These are phyloP conservation scores for Scortum barcoo DNA, from an alignment of 2,113 vertebrate genomes.

Conservation along the genomic window DNA sequence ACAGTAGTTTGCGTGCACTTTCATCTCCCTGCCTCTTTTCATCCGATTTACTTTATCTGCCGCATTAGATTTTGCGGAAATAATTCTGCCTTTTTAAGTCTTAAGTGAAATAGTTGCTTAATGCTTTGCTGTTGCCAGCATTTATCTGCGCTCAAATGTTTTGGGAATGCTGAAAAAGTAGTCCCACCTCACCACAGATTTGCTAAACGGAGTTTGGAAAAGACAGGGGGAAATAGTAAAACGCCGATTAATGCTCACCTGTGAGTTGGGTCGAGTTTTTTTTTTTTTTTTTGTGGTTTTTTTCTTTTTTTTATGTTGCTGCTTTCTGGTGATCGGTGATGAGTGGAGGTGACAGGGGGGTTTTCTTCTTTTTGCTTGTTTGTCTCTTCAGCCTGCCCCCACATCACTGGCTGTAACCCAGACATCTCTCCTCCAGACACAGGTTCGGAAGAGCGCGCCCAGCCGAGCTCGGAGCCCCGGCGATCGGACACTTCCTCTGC, in stretches of 20 bases:
- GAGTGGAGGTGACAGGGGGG: not conserved
- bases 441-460: constrained; percentile 93
- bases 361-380: no score
- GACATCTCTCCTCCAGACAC: constrained; percentile 79
- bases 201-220: not conserved
- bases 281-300: no score
- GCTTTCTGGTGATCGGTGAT: not conserved
- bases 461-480: constrained; percentile 86
- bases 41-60: not conserved
- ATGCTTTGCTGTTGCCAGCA: not conserved
- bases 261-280: not conserved
- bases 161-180: not conserved
- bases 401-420: constrained; percentile 37
- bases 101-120: not conserved
- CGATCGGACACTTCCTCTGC: constrained; percentile 79
- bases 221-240: not conserved
- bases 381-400: not conserved
- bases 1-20: constrained; percentile 5
- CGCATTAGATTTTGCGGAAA: not conserved
- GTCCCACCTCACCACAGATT: not conserved
- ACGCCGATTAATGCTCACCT: not conserved
- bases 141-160: not conserved
- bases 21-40: constrained; percentile 22
- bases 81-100: not conserved
- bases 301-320: no score